phyloP scores from a whole-genome alignment of 2,888 invertebrate genomes.

The Eumacrocentrus americanus region DNA sequence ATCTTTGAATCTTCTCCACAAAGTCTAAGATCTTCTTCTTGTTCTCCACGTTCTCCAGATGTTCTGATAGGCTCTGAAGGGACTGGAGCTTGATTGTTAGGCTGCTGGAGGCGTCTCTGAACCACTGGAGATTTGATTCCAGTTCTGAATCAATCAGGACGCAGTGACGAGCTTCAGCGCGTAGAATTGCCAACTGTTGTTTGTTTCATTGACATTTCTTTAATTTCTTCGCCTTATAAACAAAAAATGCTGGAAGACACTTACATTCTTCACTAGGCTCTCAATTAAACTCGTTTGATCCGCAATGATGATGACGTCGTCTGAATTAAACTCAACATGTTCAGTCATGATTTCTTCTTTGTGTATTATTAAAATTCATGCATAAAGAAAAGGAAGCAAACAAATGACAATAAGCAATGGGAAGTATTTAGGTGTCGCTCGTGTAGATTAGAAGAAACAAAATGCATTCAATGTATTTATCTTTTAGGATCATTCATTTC shows the following conservation, averaged over 20 bases:
- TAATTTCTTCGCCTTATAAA: not conserved
- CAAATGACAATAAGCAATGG: not conserved
- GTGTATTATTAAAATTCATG: too few species aligned
- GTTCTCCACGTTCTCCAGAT: constrained; percentile 23
- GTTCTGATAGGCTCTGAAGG: constrained; percentile 40
- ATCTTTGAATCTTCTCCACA: constrained; percentile 40
- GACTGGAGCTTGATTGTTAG: constrained; percentile 45
- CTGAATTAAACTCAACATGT: constrained; percentile 10
- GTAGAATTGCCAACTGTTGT: constrained; percentile 43
- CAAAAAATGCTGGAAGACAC: constrained; percentile 3
- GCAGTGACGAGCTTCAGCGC: constrained; percentile 40
- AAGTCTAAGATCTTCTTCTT: constrained; percentile 42
- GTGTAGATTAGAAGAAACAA: not conserved
- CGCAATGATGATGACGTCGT: constrained; percentile 23
- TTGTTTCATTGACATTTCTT: too few species aligned
- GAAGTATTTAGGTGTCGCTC: not conserved
- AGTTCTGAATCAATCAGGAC: constrained; percentile 41
- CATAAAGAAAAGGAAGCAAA: constrained; percentile 3
- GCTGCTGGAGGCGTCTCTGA: constrained; percentile 37
- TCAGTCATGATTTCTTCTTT: constrained; percentile 15
- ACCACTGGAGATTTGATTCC: constrained; percentile 41
- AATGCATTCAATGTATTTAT: constrained; percentile 10
- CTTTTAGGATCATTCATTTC: constrained; percentile 2
- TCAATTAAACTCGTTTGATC: constrained; percentile 37
- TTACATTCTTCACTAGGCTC: constrained; percentile 48